Conservation (phyloP, 1,140 invertebrate species). For the Argopecten irradians region DNA sequence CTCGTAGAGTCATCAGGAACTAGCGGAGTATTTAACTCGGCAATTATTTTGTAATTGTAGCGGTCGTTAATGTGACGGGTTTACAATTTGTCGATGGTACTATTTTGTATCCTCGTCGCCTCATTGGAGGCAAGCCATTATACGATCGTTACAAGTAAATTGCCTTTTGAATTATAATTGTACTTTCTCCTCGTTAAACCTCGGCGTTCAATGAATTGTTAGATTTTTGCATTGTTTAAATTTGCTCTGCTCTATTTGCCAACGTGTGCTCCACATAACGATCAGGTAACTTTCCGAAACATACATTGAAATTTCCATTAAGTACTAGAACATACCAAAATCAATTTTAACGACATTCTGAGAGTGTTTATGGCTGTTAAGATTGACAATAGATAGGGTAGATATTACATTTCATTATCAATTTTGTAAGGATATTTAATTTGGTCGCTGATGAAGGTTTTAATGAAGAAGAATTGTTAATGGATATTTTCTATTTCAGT, state of each 20-base stretch:
- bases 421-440: too few relatives aligned
- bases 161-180: slow-evolving; percentile 2
- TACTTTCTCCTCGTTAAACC: background rate
- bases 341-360: too few relatives aligned
- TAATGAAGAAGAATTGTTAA: too few relatives aligned
- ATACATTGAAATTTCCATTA: too few relatives aligned
- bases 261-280: too few relatives aligned
- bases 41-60: background rate
- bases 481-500: too few relatives aligned
- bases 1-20: background rate
- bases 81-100: slow-evolving; percentile 17
- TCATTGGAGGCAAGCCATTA: background rate
- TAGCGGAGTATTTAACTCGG: background rate
- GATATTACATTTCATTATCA: too few relatives aligned
- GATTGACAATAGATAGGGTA: too few relatives aligned
- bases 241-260: background rate
- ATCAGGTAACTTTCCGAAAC: too few relatives aligned
- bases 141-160: background rate
- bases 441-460: too few relatives aligned
- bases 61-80: background rate
- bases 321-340: too few relatives aligned
- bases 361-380: too few relatives aligned
- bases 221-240: background rate
- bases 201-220: background rate
- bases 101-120: background rate